Conservation (phyloP, 1,140 invertebrate species). For the Ridgeia piscesae region DNA sequence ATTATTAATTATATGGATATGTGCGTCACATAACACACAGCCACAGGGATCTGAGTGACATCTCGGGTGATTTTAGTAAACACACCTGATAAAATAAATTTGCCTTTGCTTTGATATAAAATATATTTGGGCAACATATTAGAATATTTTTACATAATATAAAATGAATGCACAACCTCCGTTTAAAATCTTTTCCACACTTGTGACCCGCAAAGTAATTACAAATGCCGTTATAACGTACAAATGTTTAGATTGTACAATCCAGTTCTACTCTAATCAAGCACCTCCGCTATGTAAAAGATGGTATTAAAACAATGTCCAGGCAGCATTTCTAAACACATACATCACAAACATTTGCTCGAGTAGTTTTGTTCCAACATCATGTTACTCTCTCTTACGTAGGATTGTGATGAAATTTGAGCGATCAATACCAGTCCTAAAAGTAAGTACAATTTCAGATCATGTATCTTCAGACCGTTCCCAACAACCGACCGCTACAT, state of each 20-base stretch:
- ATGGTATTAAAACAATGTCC: background rate
- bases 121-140: too few species aligned
- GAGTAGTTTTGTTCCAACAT: background rate
- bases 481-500: too few species aligned
- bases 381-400: background rate
- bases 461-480: too few species aligned
- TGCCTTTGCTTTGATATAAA: too few species aligned
- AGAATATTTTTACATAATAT: too few species aligned
- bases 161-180: too few species aligned
- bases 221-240: background rate
- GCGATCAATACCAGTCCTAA: background rate
- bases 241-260: background rate
- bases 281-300: background rate
- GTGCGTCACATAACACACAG: too few species aligned
- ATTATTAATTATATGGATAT: too few species aligned
- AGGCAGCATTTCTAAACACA: background rate
- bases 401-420: constrained; percentile 18
- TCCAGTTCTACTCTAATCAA: background rate
- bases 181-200: background rate
- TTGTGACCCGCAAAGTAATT: background rate
- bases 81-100: too few species aligned
- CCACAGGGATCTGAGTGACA: too few species aligned
- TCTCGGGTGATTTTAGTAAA: too few species aligned
- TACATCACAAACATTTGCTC: background rate
- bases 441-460: too few species aligned